phyloP scores from a whole-genome alignment of 2,888 invertebrate genomes.

The Drosophila robusta region DNA sequence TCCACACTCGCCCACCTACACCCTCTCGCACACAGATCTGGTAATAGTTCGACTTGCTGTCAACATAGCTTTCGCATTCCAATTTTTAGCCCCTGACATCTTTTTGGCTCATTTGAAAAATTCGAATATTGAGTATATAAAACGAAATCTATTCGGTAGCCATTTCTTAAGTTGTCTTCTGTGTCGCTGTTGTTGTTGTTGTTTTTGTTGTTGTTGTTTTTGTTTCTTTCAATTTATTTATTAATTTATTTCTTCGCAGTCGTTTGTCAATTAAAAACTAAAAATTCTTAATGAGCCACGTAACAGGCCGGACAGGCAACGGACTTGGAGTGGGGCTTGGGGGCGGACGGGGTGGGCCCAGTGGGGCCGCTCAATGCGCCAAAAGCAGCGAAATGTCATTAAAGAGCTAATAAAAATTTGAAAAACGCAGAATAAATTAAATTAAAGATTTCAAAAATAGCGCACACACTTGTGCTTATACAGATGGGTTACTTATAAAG shows the following conservation, averaged over 20 bases:
- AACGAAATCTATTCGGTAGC: conserved; percentile 38
- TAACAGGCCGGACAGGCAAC: conserved; percentile 61
- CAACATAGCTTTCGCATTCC: conserved; percentile 61
- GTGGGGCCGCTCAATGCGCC: conserved; percentile 32
- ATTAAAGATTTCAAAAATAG: conserved; percentile 59
- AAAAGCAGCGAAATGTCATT: conserved; percentile 72
- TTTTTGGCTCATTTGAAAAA: conserved; percentile 58
- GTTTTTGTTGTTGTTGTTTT: conserved; percentile 8
- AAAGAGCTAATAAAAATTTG: conserved; percentile 69
- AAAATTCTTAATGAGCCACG: conserved; percentile 78
- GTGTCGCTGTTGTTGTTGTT: conserved; percentile 3
- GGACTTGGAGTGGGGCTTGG: conserved; percentile 12
- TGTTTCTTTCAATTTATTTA: conserved; percentile 42
- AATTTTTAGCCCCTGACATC: conserved; percentile 65
- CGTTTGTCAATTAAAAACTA: conserved; percentile 72
- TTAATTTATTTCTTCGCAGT: conserved; percentile 42
- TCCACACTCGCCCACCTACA: conserved; percentile 1
- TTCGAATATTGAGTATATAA: conserved; percentile 47
- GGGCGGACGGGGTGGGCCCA: neutral
- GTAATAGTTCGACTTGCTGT: conserved; percentile 50
- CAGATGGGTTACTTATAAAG: conserved; percentile 47
- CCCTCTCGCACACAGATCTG: neutral
- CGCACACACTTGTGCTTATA: conserved; percentile 31
- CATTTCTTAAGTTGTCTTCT: conserved; percentile 12
- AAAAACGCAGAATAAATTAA: conserved; percentile 51